Base-by-base conservation (phyloP, 2,888 invertebrate genomes). In the Phyto melanocephala region DNA sequence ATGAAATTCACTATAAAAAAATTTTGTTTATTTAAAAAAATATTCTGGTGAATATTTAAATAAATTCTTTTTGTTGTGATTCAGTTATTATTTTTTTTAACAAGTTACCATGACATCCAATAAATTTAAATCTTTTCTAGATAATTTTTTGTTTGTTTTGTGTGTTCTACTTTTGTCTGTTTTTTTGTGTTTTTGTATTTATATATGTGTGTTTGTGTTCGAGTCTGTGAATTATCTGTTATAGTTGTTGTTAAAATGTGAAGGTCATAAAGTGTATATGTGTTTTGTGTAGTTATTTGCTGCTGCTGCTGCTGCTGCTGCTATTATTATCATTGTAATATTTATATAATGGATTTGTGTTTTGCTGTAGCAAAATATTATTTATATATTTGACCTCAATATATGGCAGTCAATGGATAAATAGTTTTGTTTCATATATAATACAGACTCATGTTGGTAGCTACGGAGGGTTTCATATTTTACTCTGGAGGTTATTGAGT, bases 371-470 rank as follows among this genome's bases (percentile, higher is more conserved):
- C 13, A 56, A 52, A 42, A 35, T 79, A 60, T 79, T 72, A 60
- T 72, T 72, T 67, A 72, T 72, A 35, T 33, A 54, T 52, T 72
- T 72, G 67, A 67, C 67, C 72, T 54, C 33, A 71, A 72, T 72
- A 72, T 52, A 67, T 65, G 40, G 20, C 42, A 79, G 60, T 58
- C 42, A 67, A 42, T 67, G 71, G 60, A 2, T 24, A 67, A 58
- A 56, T 52, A 40, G 28, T 63, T 63, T 52, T 42, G 56, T 62
- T 47, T 28, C 47, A 47, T 52, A 15, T 58, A 22, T 28, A 67
- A 33, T 10, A 28, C 11, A 17, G 24, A 42, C 4, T 22, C 15
- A 28, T 15, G 1, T 60, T 35, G n/a, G n/a, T n/a, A n/a, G n/a
- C n/a, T 37, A 6, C 17, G 47, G 47, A 15, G 13, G 20, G 35